Evolutionary conservation across 2,888 invertebrate genomes (phyloP).

Genomic region (Iselma pallidipennis): DNA sequence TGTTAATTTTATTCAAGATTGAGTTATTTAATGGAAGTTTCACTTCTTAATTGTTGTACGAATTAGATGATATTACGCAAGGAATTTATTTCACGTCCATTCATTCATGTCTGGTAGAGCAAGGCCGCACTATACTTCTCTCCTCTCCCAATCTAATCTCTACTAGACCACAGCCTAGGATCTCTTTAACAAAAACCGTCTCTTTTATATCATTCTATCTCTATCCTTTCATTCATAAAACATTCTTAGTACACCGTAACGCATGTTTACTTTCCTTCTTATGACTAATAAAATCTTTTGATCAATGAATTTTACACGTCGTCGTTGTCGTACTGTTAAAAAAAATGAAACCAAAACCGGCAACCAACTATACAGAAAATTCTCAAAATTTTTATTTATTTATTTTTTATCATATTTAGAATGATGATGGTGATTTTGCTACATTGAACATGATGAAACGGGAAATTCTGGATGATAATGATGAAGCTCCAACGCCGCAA

Average conservation of each 20-base stretch:
- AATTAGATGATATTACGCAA: conserved; percentile 14
- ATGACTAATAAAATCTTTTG: neutral
- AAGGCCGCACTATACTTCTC: neutral
- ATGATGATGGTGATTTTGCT: conserved; percentile 49
- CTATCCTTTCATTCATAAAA: neutral
- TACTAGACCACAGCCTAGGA: neutral
- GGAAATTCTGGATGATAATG: conserved; percentile 62
- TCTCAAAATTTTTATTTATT: too few relatives aligned
- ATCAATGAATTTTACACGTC: neutral
- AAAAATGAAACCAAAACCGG: neutral
- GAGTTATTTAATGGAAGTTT: neutral
- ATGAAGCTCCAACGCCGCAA: conserved; percentile 63
- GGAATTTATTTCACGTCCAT: conserved; percentile 20
- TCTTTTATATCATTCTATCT: neutral
- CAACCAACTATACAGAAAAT: neutral
- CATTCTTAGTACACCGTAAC: neutral
- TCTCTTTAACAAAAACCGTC: neutral
- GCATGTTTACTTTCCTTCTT: neutral
- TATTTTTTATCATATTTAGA: conserved; percentile 44
- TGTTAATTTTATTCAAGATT: neutral
- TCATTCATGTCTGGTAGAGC: conserved; percentile 8
- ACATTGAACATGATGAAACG: conserved; percentile 58
- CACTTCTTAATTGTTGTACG: neutral
- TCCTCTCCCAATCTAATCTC: neutral
- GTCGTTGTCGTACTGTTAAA: neutral